Evolutionary conservation across 2,888 invertebrate genomes (phyloP), one percentile per base, ranked within the genome.

Genomic region (Rhopalosiphum nymphaeae): DNA sequence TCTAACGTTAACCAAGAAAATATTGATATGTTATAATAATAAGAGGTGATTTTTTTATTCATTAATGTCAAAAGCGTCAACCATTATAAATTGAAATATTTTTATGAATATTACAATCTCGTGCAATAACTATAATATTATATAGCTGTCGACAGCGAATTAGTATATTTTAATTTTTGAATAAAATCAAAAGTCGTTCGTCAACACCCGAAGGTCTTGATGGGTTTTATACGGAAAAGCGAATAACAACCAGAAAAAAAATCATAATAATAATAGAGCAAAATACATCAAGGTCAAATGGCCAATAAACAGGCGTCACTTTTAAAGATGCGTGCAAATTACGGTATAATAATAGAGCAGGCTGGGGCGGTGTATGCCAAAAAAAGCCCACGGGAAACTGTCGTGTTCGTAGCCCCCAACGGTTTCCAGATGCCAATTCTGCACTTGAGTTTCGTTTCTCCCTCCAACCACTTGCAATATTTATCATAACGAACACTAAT

Each of bases 381-480:
- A 94, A 94, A 67, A 49, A 90, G 94, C 90, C 89, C 94, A 91
- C 94, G 89, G 89, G 42, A 91, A 91, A 90, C 85, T 36, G 89
- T 57, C 67, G 61, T 78, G 78, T 53, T 53, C 53, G 53, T 87
- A 36, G 57, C 46, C 36, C 42, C 89, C 56, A 42, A 57, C 89
- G 57, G 36, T 90, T 90, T 94, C 94, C 94, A 94, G 94, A 94
- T 94, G 94, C 94, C 91, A 94, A 94, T 94, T 94, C 93, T 61
- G 25, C 78, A 13, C 88, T 49, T n/a, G 84, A n/a, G 44, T 46
- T 46, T 46, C 53, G 21, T 3, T 42, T 25, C 36, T 29, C 88
- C 67, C 86, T 25, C 42, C 57, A 42, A 42, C 36, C 53, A 7
- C 11, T 46, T 21, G 53, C 84, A 44, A 46, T 90, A 46, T 44